These are phyloP conservation scores for Hipparchia sbordonii DNA, from an alignment of 2,888 invertebrate species.

Conservation along the genomic window DNA sequence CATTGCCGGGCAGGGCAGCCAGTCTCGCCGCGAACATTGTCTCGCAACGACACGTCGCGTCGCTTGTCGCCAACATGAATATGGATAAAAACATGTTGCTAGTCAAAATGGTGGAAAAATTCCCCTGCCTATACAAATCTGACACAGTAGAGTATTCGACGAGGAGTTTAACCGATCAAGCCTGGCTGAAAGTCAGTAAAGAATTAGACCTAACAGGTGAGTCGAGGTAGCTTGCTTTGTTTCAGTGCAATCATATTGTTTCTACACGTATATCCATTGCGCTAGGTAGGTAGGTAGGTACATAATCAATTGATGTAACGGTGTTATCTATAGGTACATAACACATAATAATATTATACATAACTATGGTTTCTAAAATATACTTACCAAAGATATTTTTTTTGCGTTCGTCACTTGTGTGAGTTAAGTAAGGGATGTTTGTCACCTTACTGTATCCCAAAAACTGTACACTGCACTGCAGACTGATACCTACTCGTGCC, in stretches of 20 bases:
- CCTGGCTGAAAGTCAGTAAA: constrained; percentile 8
- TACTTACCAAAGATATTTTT: too few species aligned
- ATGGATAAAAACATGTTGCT: constrained; percentile 14
- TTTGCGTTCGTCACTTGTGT: too few species aligned
- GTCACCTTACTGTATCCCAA: too few species aligned
- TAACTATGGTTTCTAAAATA: too few species aligned
- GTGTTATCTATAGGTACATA: too few species aligned
- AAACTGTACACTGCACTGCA: too few species aligned
- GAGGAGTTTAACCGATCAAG: not conserved
- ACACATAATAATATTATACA: too few species aligned
- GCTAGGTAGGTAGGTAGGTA: too few species aligned
- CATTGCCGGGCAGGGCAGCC: not conserved
- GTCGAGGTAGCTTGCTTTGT: not conserved
- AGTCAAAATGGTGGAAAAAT: constrained; percentile 7
- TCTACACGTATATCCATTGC: not conserved
- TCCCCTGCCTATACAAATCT: constrained; percentile 12
- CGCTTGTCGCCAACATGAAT: constrained; percentile 4
- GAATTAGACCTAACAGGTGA: constrained; percentile 5
- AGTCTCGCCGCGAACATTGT: constrained; percentile 12
- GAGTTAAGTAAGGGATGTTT: too few species aligned
- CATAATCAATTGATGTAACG: too few species aligned
- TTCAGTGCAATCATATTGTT: not conserved
- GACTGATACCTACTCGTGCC: too few species aligned
- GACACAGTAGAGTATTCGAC: not conserved
- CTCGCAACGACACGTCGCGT: constrained; percentile 2